Evolutionary conservation across 1,140 invertebrate species (phyloP).

Genomic region (Drosophila ficusphila): DNA sequence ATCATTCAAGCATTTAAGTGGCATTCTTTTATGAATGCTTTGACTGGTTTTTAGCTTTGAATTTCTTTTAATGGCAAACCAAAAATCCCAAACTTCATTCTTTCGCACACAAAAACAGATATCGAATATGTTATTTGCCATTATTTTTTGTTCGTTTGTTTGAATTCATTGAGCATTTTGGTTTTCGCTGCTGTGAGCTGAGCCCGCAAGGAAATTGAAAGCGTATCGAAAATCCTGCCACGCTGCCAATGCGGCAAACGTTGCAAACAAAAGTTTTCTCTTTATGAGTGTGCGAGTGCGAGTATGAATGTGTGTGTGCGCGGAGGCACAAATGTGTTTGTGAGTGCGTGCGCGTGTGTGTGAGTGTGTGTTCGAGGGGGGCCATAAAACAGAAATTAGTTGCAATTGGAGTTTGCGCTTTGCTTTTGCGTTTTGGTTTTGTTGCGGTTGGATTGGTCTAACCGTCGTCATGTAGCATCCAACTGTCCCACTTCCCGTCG

Average conservation of each 20-base stretch:
- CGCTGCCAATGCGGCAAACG: slow-evolving; percentile 71
- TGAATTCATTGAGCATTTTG: slow-evolving; percentile 51
- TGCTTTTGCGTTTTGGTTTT: slow-evolving; percentile 75
- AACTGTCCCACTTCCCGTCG: slow-evolving; percentile 42
- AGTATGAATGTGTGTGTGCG: slow-evolving; percentile 4
- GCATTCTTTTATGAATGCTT: background rate
- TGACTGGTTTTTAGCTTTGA: slow-evolving; percentile 23
- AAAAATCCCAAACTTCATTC: slow-evolving; percentile 27
- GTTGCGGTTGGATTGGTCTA: slow-evolving; percentile 69
- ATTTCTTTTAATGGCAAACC: slow-evolving; percentile 31
- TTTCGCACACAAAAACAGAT: slow-evolving; percentile 27
- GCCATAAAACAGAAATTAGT: slow-evolving; percentile 81
- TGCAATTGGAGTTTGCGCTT: slow-evolving; percentile 80
- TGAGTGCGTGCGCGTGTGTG: slow-evolving; percentile 12
- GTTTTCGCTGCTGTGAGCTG: slow-evolving; percentile 38
- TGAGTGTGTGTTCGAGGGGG: slow-evolving; percentile 16
- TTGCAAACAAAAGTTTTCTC: slow-evolving; percentile 61
- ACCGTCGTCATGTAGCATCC: slow-evolving; percentile 61
- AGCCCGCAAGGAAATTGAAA: slow-evolving; percentile 76
- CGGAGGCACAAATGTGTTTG: background rate
- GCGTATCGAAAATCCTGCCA: slow-evolving; percentile 68
- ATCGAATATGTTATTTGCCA: slow-evolving; percentile 36
- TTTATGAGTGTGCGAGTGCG: slow-evolving; percentile 17
- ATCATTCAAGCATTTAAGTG: slow-evolving; percentile 21
- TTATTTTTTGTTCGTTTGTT: slow-evolving; percentile 28